Percentiles rank a stretch among this genome's conserved stretches.
Evolutionary conservation across 2,797 vertebrate species (phyloP).

Genomic region (Staurois parvus): DNA sequence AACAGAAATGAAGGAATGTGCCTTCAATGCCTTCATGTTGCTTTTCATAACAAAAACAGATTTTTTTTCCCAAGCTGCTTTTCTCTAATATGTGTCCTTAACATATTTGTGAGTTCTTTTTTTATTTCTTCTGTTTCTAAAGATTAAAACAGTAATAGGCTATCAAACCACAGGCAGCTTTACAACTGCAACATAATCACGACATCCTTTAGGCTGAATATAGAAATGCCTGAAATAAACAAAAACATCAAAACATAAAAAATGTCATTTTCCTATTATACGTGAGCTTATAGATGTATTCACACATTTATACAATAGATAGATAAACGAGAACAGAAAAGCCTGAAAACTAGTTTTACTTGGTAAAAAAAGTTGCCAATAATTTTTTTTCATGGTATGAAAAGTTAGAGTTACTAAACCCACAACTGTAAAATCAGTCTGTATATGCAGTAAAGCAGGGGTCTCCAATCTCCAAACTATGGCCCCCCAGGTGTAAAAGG

Average conservation of each 20-base stretch:
- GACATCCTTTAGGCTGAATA: not conserved
- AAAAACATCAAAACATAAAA: not conserved
- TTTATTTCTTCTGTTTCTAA: conserved; percentile 1
- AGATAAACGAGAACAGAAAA: not conserved
- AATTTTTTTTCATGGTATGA: no score
- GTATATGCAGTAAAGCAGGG: no score
- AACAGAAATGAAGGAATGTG: conserved; percentile 30
- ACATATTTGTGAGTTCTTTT: not conserved
- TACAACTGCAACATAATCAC: not conserved
- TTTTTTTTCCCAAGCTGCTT: not conserved
- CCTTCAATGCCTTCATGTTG: conserved; percentile 23
- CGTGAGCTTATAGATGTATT: not conserved
- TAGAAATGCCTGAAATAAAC: not conserved
- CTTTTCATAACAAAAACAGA: conserved; percentile 31
- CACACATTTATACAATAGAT: not conserved
- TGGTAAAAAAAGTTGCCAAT: no score
- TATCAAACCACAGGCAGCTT: not conserved
- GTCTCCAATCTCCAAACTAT: no score
- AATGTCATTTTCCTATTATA: not conserved
- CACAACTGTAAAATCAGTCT: no score
- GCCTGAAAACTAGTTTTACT: not conserved
- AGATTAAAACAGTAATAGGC: not conserved
- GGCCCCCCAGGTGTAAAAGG: no score
- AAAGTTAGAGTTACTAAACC: no score
- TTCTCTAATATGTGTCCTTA: not conserved